A percentile compares a stretch with the other conserved stretches of the same genome.
These are phyloP conservation scores for Magallana ariakensis DNA, from an alignment of 1,140 invertebrate species.

Conservation along the genomic window DNA sequence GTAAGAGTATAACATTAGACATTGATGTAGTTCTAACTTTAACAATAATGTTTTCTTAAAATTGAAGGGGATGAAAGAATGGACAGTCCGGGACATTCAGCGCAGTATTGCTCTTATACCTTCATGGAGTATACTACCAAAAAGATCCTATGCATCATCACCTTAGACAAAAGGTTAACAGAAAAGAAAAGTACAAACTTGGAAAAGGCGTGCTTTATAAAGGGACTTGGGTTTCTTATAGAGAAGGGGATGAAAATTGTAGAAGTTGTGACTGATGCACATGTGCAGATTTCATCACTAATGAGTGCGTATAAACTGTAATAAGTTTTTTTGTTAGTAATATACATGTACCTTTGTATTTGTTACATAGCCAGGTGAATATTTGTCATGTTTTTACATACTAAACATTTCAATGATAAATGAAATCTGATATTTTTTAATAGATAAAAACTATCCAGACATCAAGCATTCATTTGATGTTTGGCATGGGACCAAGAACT, in stretches of 20 bases:
- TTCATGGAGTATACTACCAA: constrained; percentile 25
- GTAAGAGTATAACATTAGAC: no score
- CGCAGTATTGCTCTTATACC: constrained; percentile 36
- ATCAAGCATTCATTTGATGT: no score
- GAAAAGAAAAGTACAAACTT: constrained; percentile 33
- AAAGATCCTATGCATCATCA: background rate
- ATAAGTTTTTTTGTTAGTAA: constrained; percentile 15
- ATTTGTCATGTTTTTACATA: constrained; percentile 49
- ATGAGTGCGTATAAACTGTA: constrained; percentile 26
- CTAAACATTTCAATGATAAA: no score
- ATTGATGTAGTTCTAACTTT: no score
- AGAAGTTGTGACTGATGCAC: constrained; percentile 40
- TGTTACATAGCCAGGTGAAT: no score
- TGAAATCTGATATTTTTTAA: no score
- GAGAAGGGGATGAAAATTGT: background rate
- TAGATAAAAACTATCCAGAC: no score
- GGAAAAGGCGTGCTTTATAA: constrained; percentile 47
- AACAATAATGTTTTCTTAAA: background rate
- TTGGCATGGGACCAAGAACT: no score
- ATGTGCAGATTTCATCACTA: constrained; percentile 25
- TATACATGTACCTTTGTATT: constrained; percentile 50
- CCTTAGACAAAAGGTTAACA: constrained; percentile 22
- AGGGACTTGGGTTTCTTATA: background rate
- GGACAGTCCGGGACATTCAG: constrained; percentile 39
- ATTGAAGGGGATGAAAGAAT: constrained; percentile 45